Base-by-base conservation (phyloP, 2,113 vertebrate genomes). In the Formicarius rufipectus region DNA sequence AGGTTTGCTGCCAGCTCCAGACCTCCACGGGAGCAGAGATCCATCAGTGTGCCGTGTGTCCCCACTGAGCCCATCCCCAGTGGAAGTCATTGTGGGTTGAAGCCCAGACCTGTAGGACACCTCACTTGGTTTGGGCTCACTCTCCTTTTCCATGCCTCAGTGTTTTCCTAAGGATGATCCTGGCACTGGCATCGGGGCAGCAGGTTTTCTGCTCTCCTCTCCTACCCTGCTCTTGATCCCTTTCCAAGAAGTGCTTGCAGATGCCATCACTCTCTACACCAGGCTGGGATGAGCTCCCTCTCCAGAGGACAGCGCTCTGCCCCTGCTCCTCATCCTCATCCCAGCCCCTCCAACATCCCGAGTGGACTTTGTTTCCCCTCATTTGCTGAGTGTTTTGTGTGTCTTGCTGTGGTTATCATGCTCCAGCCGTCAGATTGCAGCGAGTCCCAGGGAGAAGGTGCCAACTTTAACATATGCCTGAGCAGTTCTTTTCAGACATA, bases 391-490 rank as follows among this genome's bases (percentile, higher is more conserved):
- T 68, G 91, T 92, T 96, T 91, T 74, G 31, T 67, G 89, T 37
- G 3, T 52, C 93, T 62, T 10, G 55, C 23, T 37, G 80, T n/a
- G 40, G 84, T 87, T 39, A 35, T 84, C 89, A 17, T 31, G 91
- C 89, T 93, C 87, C 94, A 92, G 87, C 94, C 91, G 55, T 93
- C 84, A 86, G 96, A 76, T 95, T 91, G 91, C 14, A 93, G 95
- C 58, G 33, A 91, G 93, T 89, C 94, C 90, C 87, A 62, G 95
- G 79, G 87, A 96, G 95, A 97, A 96, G 87, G 90, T 93, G 95
- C 96, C 96, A 96, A 93, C 90, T 96, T 97, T 83, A 97, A 91
- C 96, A 95, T 95, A 96, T 95, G 96, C 95, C 94, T 97, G 87
- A 91, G 33, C 85, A 94, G 96, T 97, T 97, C 95, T 89, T 97